Conservation (phyloP, 2,888 invertebrate species). For the Apodemia zela region DNA sequence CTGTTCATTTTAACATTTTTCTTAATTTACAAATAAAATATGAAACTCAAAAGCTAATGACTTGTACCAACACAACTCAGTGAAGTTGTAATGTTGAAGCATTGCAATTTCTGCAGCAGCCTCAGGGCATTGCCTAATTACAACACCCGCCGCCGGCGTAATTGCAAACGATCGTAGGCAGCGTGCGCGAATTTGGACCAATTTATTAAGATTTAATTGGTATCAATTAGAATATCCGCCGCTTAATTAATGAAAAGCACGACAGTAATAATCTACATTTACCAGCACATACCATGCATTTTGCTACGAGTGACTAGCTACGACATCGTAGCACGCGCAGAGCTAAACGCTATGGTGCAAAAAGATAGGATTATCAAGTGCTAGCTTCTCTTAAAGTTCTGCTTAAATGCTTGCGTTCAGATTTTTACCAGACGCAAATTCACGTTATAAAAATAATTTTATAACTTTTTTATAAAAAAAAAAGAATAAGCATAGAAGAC, state of each 20-base stretch:
- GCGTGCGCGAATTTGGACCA: slow-evolving; percentile 69
- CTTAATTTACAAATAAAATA: slow-evolving; percentile 10
- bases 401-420: too few relatives aligned
- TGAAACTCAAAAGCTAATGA: slow-evolving; percentile 16
- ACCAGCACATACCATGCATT: not conserved
- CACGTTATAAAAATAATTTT: too few relatives aligned
- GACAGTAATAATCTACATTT: not conserved
- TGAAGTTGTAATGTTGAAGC: slow-evolving; percentile 53
- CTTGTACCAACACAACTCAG: slow-evolving; percentile 31
- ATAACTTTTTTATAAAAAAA: too few relatives aligned
- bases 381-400: too few relatives aligned
- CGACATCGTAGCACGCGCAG: slow-evolving; percentile 23
- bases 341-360: not conserved
- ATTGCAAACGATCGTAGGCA: slow-evolving; percentile 56
- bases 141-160: slow-evolving; percentile 63
- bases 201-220: slow-evolving; percentile 75
- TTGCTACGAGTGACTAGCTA: slow-evolving; percentile 26
- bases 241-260: slow-evolving; percentile 10
- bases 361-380: not conserved
- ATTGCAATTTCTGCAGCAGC: slow-evolving; percentile 61
- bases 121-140: slow-evolving; percentile 66
- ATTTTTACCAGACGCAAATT: too few relatives aligned
- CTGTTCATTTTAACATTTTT: too few relatives aligned
- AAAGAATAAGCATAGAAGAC: too few relatives aligned
- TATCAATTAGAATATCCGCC: slow-evolving; percentile 22